Evolutionary conservation across 1,140 invertebrate genomes (phyloP), one percentile per base, ranked within the genome.

Genomic region (Aphelenchoides besseyi): DNA sequence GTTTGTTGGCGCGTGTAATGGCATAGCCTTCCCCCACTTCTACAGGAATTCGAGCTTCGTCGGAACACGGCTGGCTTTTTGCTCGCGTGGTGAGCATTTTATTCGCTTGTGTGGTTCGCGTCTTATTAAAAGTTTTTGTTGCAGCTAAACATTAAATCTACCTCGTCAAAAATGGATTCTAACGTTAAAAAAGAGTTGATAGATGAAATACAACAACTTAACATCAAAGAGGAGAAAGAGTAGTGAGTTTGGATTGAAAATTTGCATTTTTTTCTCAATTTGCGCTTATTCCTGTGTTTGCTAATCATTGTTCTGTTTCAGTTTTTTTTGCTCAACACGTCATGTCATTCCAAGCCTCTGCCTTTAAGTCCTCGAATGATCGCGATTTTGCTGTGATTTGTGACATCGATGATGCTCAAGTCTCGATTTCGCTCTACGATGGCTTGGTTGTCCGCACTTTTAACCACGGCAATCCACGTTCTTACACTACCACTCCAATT

Each of bases 1-100:
- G 92, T 91, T 89, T 91, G 84, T 90, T 88, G 89, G 91, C 94
- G 64, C 94, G 87, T 0, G 94, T 95, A 3, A 95, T 93, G 36
- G 89, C 84, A 36, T 96, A 87, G n/a, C 87, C 84, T 83, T 96
- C 91, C 1, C 89, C 92, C 0, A 88, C 79, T 23, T 86, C 74
- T 0, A 97, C 84, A 61, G 89, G 87, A 73, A 97, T 90, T 55
- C 93, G 87, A 2, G 91, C 86, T 85, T 95, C 93, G 85, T 72
- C 78, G 52, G 70, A 54, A 79, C 89, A 93, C 1, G 94, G 94
- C 62, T 91, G 90, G 77, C 89, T 41, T 41, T 41, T 41, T 41
- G 37, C 37, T 41, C 37, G 37, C 37, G 37, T 41, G 5, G 5
- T n/a, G 37, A n/a, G 37, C 37, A 41, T 41, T 41, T 41, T 41